These are phyloP conservation scores for Diorhabda elongata DNA, from an alignment of 1,140 invertebrate species.

Conservation along the genomic window DNA sequence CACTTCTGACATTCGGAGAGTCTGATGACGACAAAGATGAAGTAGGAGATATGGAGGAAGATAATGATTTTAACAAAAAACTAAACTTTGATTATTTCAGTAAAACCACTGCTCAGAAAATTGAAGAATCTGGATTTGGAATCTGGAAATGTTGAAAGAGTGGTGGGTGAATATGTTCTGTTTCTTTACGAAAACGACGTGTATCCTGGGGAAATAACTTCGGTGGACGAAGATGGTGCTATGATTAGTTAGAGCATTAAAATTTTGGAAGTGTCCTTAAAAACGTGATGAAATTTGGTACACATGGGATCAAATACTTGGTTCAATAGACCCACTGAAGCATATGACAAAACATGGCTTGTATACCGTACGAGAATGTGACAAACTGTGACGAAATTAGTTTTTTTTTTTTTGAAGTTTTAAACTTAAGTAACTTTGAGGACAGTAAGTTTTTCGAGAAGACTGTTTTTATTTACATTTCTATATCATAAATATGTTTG, in stretches of 20 bases:
- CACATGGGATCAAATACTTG: too few relatives aligned
- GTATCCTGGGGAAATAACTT: neutral
- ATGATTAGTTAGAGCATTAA: neutral
- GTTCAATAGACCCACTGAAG: too few relatives aligned
- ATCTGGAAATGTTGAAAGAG: neutral
- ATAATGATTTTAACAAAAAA: neutral
- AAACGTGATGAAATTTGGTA: neutral
- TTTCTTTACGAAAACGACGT: neutral
- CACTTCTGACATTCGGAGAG: neutral
- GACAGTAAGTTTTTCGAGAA: too few relatives aligned
- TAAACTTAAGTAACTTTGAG: too few relatives aligned
- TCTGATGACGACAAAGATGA: neutral
- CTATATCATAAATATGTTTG: too few relatives aligned
- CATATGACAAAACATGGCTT: too few relatives aligned
- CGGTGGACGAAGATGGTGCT: neutral
- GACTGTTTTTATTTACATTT: too few relatives aligned
- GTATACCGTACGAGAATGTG: too few relatives aligned
- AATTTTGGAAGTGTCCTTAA: neutral
- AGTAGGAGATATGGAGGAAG: neutral
- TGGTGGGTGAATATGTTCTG: neutral
- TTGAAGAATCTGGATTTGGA: neutral
- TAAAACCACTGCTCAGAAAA: neutral
- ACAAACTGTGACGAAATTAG: too few relatives aligned
- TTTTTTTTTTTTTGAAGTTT: too few relatives aligned
- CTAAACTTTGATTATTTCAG: neutral